Percentiles rank a stretch among this genome's conserved stretches.
Conservation (phyloP, 2,888 invertebrate species). For the Drosophila melanosoma region DNA sequence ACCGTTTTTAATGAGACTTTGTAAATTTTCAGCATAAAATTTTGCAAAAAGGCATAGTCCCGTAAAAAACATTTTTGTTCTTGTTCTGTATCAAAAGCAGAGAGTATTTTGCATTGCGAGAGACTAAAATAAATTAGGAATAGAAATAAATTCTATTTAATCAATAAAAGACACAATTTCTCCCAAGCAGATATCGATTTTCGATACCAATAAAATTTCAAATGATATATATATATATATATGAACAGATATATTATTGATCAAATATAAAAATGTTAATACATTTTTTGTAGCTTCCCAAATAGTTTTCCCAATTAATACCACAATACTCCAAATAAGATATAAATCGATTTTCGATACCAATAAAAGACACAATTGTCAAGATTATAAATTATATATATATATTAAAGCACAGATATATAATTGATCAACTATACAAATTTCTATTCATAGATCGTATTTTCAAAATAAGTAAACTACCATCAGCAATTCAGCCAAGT, state of each 20-base stretch:
- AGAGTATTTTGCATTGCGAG: background rate
- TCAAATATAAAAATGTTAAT: background rate
- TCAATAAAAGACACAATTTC: background rate
- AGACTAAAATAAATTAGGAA: background rate
- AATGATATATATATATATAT: background rate
- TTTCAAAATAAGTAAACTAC: background rate
- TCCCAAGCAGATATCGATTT: background rate
- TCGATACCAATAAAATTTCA: background rate
- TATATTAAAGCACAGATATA: background rate
- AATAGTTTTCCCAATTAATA: background rate
- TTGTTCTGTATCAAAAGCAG: background rate
- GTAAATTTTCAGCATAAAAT: background rate
- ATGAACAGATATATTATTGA: background rate
- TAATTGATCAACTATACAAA: background rate
- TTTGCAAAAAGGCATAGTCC: background rate
- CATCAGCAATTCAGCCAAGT: accelerated
- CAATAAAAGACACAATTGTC: background rate
- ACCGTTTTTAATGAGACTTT: background rate
- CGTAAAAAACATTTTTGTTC: background rate
- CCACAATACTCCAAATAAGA: too few species aligned
- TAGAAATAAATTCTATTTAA: background rate
- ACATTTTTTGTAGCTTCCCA: background rate
- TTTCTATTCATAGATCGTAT: background rate
- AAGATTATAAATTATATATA: background rate
- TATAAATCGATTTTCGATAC: background rate